Base-by-base conservation (phyloP, 2,797 vertebrate species). In the Fistularia commersonii region DNA sequence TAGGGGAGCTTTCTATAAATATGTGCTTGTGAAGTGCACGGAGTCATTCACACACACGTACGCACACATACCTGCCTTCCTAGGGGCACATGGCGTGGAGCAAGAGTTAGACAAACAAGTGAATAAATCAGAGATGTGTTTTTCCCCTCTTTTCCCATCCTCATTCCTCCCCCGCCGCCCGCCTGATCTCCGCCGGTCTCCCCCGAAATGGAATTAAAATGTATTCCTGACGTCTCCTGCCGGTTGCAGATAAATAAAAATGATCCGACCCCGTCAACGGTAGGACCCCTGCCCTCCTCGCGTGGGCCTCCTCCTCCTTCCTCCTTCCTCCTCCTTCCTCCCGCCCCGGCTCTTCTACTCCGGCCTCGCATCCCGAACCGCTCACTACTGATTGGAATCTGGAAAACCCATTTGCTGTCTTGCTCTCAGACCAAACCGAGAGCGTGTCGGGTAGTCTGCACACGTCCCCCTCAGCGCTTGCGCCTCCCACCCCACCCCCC, bases 321-420 rank as follows among this genome's bases (percentile, higher is more conserved):
- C 34, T 23, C 15, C 74, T 55, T 48, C 64, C 50, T 51, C 34
- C 40, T 32, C 48, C 64, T 38, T 51, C 64, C 57, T 45, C 66
- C 47, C 61, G 47, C 54, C 52, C 70, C 67, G 7, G 7, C 35
- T 36, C 35, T 10, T 9, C 42, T 6, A 11, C 42, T 61, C 74
- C 58, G 51, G 65, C 57, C 9, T 43, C 67, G 48, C 57, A 54
- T 15, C n/a, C 50, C 64, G 60, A 51, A 58, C 56, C 66, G 56
- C 63, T 57, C 59, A 57, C 44, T 64, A 60, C 73, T 84, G 88
- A 90, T 90, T 89, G 86, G 84, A 88, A 90, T 89, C 89, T 85
- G 71, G 80, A 81, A 89, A 80, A 72, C 80, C 71, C 83, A 89
- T 52, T 89, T 87, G 71, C 82, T 78, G 66, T 80, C 80, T 74